Evolutionary conservation across 2,888 invertebrate species (phyloP), one percentile per base, ranked within the genome.

Genomic region (Zootermopsis nevadensis): DNA sequence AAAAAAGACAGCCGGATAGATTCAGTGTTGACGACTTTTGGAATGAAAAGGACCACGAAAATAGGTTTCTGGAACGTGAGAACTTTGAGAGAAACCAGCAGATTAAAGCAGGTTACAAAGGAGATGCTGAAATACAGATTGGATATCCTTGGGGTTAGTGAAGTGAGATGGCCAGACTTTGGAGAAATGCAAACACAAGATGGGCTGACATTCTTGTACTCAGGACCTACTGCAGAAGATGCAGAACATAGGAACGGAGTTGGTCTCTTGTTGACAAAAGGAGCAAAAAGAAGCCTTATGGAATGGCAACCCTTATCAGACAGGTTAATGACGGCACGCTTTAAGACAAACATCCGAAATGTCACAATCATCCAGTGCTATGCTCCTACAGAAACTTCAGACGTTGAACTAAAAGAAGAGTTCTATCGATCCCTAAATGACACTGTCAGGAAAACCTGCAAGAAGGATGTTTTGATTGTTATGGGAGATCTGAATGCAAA

Each of bases 181-280:
- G 35, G 74, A 24, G 74, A 38, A 74, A 27, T 30, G 30, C 12
- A 33, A 38, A 24, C 35, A 35, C 12, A 35, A 15, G 35, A 74
- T 30, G 38, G 74, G 7, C 7, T 35, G 7, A 31, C 33, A 8
- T 35, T 77, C 10, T 42, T 77, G 1, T 48, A 42, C 48, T 77
- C 76, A 42, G 38, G 76, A 42, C 4, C 15, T 42, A 33, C 30
- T 4, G 76, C 6, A n/a, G 76, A 42, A 77, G 6, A 48, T 77
- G 33, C 74, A n/a, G 76, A 30, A 38, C 76, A 77, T 42, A 42
- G 76, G 42, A 27, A 77, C 12, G 76, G 76, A 48, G 76, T 77
- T n/a, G 38, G 33, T 42, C 7, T 77, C 4, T 19, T 33, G 31
- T n/a, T 77, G 42, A 42, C 15, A 27, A 74, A 35, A 27, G 2